These are phyloP conservation scores for Emydoidea blandingii DNA, from an alignment of 2,797 vertebrate species.

Conservation along the genomic window DNA sequence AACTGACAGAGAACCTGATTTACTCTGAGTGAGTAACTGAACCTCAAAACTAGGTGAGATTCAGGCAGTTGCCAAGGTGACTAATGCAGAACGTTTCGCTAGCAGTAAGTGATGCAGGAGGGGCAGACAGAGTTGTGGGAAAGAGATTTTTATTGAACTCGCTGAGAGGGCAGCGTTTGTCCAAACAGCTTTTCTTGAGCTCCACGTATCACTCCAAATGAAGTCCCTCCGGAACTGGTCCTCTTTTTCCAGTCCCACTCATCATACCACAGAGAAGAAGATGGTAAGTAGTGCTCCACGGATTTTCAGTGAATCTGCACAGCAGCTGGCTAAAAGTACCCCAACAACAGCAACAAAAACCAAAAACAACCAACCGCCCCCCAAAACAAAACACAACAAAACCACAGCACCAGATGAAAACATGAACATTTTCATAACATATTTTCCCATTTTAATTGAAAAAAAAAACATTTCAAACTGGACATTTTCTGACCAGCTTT, in stretches of 20 bases:
- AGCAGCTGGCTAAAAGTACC: background rate
- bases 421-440: background rate
- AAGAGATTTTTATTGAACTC: background rate
- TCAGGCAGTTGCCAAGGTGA: constrained; percentile 5
- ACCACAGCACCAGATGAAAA: background rate
- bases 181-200: constrained; percentile 38
- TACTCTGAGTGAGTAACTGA: background rate
- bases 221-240: constrained; percentile 53
- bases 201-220: constrained; percentile 41
- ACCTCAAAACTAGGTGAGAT: constrained; percentile 44
- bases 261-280: constrained; percentile 33
- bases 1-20: constrained; percentile 8
- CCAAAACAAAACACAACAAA: too few relatives aligned
- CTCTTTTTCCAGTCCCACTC: constrained; percentile 49
- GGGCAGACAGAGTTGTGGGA: background rate
- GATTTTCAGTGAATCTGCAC: background rate
- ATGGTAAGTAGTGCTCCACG: background rate
- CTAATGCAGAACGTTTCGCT: constrained; percentile 31
- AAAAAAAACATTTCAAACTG: background rate
- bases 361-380: background rate
- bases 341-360: background rate
- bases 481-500: background rate
- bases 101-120: constrained; percentile 44
- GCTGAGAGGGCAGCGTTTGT: constrained; percentile 30
- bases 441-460: background rate